A percentile compares a stretch with the other conserved stretches of the same genome.
These are phyloP conservation scores for Mobula hypostoma DNA, from an alignment of 2,113 vertebrate genomes.

Conservation along the genomic window DNA sequence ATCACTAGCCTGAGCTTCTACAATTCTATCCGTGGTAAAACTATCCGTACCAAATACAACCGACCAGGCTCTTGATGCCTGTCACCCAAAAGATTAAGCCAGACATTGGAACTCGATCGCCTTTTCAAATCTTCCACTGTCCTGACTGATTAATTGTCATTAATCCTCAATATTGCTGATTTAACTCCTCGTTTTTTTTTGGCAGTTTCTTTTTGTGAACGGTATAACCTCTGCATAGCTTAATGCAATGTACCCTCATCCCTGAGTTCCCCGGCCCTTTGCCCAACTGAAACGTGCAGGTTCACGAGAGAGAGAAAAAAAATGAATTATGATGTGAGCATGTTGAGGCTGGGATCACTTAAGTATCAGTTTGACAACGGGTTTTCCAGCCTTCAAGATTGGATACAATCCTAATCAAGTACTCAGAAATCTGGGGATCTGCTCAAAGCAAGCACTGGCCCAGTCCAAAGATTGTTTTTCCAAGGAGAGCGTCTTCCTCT, in stretches of 20 bases:
- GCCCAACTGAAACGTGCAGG: neutral
- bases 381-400: too few relatives aligned
- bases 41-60: too few relatives aligned
- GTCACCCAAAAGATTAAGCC: too few relatives aligned
- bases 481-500: neutral
- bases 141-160: too few relatives aligned
- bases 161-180: too few relatives aligned
- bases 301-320: neutral
- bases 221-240: neutral
- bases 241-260: neutral
- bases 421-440: neutral
- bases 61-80: too few relatives aligned
- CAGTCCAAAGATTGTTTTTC: neutral
- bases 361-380: too few relatives aligned
- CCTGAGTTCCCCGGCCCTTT: too few relatives aligned
- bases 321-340: neutral
- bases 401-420: neutral
- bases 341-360: neutral
- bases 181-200: neutral
- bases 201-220: neutral
- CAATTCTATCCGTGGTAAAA: neutral
- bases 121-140: too few relatives aligned
- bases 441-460: neutral
- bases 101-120: too few relatives aligned
- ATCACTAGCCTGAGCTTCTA: neutral